phyloP scores from a whole-genome alignment of 2,113 vertebrate genomes.

The Genyomyrus donnyi region DNA sequence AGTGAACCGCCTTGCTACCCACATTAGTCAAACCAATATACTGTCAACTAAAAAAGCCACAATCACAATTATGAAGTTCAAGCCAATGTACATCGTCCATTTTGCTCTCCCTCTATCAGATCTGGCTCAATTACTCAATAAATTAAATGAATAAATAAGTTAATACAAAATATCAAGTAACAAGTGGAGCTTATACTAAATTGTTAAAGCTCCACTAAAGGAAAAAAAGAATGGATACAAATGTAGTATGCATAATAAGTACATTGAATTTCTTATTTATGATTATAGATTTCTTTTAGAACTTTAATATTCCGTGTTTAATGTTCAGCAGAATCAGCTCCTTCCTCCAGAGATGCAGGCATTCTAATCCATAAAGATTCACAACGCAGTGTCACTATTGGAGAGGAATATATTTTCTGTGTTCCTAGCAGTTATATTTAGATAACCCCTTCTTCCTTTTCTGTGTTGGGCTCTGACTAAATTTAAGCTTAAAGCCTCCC shows the following conservation, averaged over 20 bases:
- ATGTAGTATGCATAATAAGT: background rate
- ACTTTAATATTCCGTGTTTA: background rate
- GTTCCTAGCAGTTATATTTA: background rate
- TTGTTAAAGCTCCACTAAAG: too few relatives aligned
- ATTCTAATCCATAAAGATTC: background rate
- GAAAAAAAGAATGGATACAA: background rate
- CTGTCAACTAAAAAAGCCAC: background rate
- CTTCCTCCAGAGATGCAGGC: background rate
- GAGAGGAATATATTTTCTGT: slow-evolving; percentile 7
- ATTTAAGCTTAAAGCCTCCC: background rate
- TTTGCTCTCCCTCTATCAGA: too few relatives aligned
- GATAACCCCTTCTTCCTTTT: background rate
- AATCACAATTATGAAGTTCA: too few relatives aligned
- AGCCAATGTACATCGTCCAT: too few relatives aligned
- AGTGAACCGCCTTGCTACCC: background rate
- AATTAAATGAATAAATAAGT: too few relatives aligned
- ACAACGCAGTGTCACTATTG: background rate
- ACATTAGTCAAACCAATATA: background rate
- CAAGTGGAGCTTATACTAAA: too few relatives aligned
- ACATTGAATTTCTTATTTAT: background rate
- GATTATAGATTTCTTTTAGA: background rate
- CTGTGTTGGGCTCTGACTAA: background rate
- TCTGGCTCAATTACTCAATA: too few relatives aligned
- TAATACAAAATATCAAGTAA: too few relatives aligned
- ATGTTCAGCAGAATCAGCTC: background rate